Evolutionary conservation across 2,113 vertebrate genomes (phyloP).

Genomic region (Vanacampus margaritifer): DNA sequence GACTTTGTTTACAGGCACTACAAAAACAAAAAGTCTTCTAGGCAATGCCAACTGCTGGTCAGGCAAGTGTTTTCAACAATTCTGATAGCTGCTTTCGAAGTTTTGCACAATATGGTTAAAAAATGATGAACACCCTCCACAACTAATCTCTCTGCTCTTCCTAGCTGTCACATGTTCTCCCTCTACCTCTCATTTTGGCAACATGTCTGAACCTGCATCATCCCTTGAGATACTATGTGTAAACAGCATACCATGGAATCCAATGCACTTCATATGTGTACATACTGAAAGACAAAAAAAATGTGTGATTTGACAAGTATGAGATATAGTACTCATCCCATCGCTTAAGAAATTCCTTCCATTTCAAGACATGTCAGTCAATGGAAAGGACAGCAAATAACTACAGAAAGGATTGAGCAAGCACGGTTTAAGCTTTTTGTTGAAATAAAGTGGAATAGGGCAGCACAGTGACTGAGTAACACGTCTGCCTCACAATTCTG

Average conservation of each 20-base stretch:
- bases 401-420: too few relatives aligned
- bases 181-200: conserved; percentile 6
- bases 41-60: not conserved
- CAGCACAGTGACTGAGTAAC: not conserved
- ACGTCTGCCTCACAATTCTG: not conserved
- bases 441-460: not conserved
- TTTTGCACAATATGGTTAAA: not conserved
- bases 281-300: not conserved
- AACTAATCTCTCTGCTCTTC: not conserved
- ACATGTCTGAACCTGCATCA: conserved; percentile 40
- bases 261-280: not conserved
- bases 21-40: not conserved
- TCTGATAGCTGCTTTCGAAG: not conserved
- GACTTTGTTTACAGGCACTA: not conserved
- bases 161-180: conserved; percentile 4
- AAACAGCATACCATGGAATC: conserved; percentile 27
- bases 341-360: not conserved
- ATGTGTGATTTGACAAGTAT: not conserved
- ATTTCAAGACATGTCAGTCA: not conserved
- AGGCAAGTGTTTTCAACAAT: not conserved
- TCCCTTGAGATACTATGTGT: conserved; percentile 5
- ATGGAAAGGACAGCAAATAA: not conserved
- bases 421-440: not conserved
- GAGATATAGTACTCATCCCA: not conserved
- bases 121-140: not conserved